phyloP scores from a whole-genome alignment of 2,797 vertebrate species.

The Nyctalus aviator region DNA sequence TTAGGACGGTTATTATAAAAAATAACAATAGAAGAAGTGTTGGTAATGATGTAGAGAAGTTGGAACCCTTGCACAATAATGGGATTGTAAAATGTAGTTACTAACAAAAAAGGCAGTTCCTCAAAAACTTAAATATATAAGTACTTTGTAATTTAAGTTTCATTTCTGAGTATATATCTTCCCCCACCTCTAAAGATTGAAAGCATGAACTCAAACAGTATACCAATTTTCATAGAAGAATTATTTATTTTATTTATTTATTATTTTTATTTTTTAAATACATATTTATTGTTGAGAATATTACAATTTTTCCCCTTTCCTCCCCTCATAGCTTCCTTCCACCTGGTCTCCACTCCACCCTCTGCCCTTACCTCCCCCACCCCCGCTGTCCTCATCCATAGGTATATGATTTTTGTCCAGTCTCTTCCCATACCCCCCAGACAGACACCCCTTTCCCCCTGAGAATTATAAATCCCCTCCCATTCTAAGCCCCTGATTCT shows the following conservation, averaged over 20 bases:
- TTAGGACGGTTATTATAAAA: neutral
- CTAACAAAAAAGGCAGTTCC: neutral
- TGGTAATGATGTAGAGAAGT: neutral
- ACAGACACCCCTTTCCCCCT: too few species aligned
- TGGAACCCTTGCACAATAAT: neutral
- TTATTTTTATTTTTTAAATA: too few species aligned
- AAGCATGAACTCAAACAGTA: neutral
- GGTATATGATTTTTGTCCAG: too few species aligned
- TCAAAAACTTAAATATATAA: neutral
- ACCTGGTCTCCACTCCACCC: too few species aligned
- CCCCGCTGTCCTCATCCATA: too few species aligned
- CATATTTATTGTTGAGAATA: too few species aligned
- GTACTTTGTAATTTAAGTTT: neutral
- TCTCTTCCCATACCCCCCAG: too few species aligned
- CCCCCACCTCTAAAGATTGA: neutral
- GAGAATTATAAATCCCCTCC: too few species aligned
- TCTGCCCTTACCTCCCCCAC: too few species aligned
- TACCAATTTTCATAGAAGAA: neutral
- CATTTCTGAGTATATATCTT: neutral
- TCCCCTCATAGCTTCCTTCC: too few species aligned
- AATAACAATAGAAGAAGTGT: neutral
- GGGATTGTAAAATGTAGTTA: neutral
- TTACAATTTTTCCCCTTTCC: too few species aligned
- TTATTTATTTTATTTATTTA: neutral
- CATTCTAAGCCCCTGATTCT: too few species aligned